These are phyloP conservation scores for Myotis lucifugus DNA, from an alignment of 2,113 vertebrate species.

Conservation along the genomic window DNA sequence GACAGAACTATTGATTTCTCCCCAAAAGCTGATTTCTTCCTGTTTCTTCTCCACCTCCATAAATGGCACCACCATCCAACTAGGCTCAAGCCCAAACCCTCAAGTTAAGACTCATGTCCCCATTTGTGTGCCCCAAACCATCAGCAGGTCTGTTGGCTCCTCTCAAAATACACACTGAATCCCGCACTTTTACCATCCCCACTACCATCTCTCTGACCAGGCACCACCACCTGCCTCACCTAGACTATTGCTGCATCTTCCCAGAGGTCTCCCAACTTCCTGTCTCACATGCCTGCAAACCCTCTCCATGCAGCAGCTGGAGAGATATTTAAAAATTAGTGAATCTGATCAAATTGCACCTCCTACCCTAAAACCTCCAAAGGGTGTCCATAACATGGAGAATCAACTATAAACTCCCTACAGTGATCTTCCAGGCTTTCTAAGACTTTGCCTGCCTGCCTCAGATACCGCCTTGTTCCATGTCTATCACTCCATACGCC, in stretches of 20 bases:
- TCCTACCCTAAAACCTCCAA: not conserved
- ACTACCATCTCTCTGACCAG: not conserved
- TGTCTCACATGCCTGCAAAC: no score
- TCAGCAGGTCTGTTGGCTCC: not conserved
- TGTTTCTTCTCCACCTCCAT: not conserved
- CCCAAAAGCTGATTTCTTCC: not conserved
- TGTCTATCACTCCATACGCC: not conserved
- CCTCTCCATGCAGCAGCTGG: not conserved
- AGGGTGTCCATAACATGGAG: fast-evolving
- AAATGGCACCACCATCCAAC: not conserved
- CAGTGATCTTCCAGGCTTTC: not conserved
- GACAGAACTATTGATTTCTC: constrained; percentile 28
- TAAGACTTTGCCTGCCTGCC: not conserved
- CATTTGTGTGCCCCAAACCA: not conserved
- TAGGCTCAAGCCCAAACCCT: not conserved
- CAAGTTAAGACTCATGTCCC: not conserved
- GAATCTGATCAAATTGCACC: not conserved
- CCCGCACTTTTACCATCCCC: not conserved
- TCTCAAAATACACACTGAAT: not conserved
- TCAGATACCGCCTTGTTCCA: not conserved
- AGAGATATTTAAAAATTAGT: not conserved
- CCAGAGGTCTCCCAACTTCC: not conserved
- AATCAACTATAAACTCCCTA: not conserved
- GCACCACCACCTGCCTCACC: not conserved
- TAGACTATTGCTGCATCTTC: not conserved